Evolutionary conservation across 2,888 invertebrate genomes (phyloP).

Genomic region (Cryptocephalus primarius): DNA sequence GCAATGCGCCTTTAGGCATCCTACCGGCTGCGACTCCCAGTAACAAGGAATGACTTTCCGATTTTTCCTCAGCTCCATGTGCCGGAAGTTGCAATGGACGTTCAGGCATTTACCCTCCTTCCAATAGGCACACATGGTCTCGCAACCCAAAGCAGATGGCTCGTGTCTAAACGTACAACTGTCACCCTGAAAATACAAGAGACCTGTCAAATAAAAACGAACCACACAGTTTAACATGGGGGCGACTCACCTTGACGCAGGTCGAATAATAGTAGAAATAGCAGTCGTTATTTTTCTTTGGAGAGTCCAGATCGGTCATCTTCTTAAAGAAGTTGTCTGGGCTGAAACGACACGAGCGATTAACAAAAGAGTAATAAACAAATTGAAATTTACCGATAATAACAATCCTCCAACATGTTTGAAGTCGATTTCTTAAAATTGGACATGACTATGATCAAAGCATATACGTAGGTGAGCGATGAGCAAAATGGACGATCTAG

Average conservation of each 20-base stretch:
- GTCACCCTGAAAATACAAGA: slow-evolving; percentile 50
- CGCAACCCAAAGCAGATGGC: slow-evolving; percentile 70
- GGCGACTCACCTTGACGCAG: slow-evolving; percentile 64
- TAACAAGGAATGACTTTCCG: slow-evolving; percentile 74
- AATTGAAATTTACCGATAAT: no score
- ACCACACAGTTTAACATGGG: neutral
- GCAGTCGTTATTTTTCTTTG: slow-evolving; percentile 71
- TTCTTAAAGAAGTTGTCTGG: slow-evolving; percentile 39
- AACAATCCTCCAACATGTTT: no score
- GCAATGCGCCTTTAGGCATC: slow-evolving; percentile 78
- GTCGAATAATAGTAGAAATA: slow-evolving; percentile 84
- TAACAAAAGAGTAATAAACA: no score
- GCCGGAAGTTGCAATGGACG: slow-evolving; percentile 68
- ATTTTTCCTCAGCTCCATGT: slow-evolving; percentile 79
- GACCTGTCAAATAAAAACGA: neutral
- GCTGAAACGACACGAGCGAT: slow-evolving; percentile 20
- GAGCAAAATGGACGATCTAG: no score
- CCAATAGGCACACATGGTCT: slow-evolving; percentile 73
- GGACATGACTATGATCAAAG: no score
- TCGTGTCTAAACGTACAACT: slow-evolving; percentile 77
- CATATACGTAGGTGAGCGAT: no score
- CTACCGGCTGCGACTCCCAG: slow-evolving; percentile 77
- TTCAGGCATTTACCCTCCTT: slow-evolving; percentile 70
- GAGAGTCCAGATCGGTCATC: slow-evolving; percentile 52
- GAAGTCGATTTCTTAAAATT: no score